phyloP scores from a whole-genome alignment of 2,113 vertebrate genomes.

The Bungarus multicinctus region DNA sequence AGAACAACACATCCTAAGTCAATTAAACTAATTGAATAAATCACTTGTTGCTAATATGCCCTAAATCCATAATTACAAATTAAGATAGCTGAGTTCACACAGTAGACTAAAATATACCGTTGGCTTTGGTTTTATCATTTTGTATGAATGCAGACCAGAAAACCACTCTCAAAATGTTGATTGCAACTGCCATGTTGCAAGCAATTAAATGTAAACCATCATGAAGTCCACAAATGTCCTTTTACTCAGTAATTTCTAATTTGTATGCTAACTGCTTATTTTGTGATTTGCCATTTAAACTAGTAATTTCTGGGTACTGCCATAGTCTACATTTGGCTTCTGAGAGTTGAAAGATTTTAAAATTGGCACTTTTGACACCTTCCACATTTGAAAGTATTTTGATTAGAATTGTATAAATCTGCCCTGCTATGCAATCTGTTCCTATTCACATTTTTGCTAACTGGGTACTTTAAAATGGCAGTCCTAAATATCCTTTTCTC shows the following conservation, averaged over 20 bases:
- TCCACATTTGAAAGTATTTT: neutral
- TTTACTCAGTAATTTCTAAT: neutral
- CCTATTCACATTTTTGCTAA: neutral
- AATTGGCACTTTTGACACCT: neutral
- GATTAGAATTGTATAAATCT: neutral
- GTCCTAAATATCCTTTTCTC: neutral
- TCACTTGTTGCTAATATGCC: neutral
- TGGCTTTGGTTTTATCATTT: neutral
- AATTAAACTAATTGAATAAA: neutral
- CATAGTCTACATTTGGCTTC: neutral
- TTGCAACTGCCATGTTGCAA: neutral
- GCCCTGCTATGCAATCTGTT: neutral
- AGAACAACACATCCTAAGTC: neutral
- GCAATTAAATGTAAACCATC: neutral
- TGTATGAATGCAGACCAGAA: neutral
- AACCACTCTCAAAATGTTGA: neutral
- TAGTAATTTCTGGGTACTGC: neutral
- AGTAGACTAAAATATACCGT: neutral
- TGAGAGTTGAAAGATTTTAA: neutral
- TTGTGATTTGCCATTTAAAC: neutral
- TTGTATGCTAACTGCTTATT: neutral
- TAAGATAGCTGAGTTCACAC: neutral
- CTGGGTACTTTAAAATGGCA: neutral
- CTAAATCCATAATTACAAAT: neutral
- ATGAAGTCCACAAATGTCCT: neutral